phyloP scores from a whole-genome alignment of 1,140 invertebrate species.

The Lordiphosa clarofinis region DNA sequence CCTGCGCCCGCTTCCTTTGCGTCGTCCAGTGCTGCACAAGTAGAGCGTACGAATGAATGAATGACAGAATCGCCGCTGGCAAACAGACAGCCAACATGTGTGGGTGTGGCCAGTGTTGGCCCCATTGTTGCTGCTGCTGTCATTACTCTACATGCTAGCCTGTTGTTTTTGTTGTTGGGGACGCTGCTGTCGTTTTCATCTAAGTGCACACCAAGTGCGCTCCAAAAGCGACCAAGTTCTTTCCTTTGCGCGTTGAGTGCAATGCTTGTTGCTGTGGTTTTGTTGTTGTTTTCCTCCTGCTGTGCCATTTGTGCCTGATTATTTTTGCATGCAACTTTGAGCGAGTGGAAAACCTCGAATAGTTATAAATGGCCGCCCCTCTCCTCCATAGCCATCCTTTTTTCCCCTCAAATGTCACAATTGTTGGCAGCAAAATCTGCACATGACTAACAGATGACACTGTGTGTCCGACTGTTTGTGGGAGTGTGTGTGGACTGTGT shows the following conservation, averaged over 20 bases:
- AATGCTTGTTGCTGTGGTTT: slow-evolving; percentile 52
- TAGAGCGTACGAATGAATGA: slow-evolving; percentile 62
- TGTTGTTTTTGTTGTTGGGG: slow-evolving; percentile 35
- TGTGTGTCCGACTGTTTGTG: slow-evolving; percentile 22
- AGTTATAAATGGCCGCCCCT: slow-evolving; percentile 21
- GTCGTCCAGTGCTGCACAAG: slow-evolving; percentile 57
- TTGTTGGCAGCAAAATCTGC: slow-evolving; percentile 21
- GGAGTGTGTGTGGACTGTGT: background rate
- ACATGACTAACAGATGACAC: slow-evolving; percentile 43
- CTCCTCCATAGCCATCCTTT: background rate
- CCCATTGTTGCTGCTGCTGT: slow-evolving; percentile 62
- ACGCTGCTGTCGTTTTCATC: slow-evolving; percentile 61
- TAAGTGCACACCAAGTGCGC: slow-evolving; percentile 73
- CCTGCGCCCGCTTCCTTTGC: slow-evolving; percentile 2
- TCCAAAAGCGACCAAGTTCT: slow-evolving; percentile 53
- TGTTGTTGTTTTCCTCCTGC: slow-evolving; percentile 22
- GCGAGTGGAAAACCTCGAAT: slow-evolving; percentile 19
- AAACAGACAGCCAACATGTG: slow-evolving; percentile 47
- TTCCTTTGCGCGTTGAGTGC: slow-evolving; percentile 40
- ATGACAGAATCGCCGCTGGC: slow-evolving; percentile 59
- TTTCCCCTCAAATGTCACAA: background rate
- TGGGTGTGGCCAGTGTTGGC: slow-evolving; percentile 62
- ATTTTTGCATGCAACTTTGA: slow-evolving; percentile 53
- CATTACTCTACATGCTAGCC: slow-evolving; percentile 54
- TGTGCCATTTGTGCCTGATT: slow-evolving; percentile 63